Conservation (phyloP, 2,888 invertebrate genomes). For the Palloptera scutellata region DNA sequence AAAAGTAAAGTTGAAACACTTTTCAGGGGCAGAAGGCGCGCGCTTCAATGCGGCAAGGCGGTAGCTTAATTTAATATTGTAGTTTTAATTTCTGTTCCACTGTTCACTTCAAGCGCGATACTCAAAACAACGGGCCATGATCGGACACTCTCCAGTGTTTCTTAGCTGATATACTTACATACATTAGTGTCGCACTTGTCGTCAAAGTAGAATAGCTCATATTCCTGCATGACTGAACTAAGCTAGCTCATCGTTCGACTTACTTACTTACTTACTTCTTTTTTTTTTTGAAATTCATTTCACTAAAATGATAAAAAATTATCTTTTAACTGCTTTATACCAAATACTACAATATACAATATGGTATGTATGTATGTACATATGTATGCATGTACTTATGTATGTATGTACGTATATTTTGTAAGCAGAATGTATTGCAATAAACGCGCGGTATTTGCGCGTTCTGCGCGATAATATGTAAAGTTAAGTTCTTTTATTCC, state of each 20-base stretch:
- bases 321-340: constrained; percentile 32
- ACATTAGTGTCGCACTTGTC: too few relatives aligned
- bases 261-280: neutral
- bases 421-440: neutral
- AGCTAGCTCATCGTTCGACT: neutral
- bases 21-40: neutral
- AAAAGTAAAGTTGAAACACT: constrained; percentile 23
- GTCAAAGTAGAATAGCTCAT: neutral
- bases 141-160: too few relatives aligned
- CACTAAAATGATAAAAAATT: constrained; percentile 37
- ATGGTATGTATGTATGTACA: neutral
- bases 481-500: constrained; percentile 13
- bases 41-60: neutral
- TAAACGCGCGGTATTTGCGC: constrained; percentile 15
- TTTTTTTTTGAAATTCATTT: constrained; percentile 25
- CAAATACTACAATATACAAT: constrained; percentile 16
- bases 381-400: too few relatives aligned
- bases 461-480: constrained; percentile 26
- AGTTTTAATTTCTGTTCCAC: too few relatives aligned
- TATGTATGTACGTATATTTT: neutral
- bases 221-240: neutral
- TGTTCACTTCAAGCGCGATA: too few relatives aligned
- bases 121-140: too few relatives aligned
- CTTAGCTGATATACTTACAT: too few relatives aligned
- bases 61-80: neutral